These are phyloP conservation scores for Caenorhabditis sulstoni DNA, from an alignment of 2,888 invertebrate species.

Conservation along the genomic window DNA sequence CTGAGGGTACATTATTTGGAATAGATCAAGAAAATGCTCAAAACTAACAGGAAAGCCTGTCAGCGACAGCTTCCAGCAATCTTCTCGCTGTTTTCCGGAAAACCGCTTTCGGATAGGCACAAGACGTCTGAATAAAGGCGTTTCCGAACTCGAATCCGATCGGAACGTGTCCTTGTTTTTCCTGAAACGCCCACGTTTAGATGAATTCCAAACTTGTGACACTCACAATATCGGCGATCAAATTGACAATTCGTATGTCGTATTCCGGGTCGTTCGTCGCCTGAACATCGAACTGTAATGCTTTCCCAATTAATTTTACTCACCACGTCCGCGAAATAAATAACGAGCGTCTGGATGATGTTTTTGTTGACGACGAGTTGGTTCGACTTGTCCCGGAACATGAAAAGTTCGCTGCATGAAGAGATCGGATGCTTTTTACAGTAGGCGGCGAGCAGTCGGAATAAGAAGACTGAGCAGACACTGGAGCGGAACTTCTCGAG, in stretches of 20 bases:
- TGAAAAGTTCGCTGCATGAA: constrained; percentile 41
- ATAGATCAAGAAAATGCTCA: not conserved
- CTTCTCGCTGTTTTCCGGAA: constrained; percentile 15
- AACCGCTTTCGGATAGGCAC: constrained; percentile 4
- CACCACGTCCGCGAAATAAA: constrained; percentile 49
- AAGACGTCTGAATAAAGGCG: constrained; percentile 32
- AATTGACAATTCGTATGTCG: constrained; percentile 24
- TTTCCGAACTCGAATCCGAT: constrained; percentile 22
- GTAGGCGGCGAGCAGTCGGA: constrained; percentile 40
- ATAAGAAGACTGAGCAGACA: constrained; percentile 34
- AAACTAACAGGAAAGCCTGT: constrained; percentile 13
- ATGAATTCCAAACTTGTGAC: not conserved
- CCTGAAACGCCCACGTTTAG: constrained; percentile 5
- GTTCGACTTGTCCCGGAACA: constrained; percentile 1
- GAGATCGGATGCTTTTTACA: constrained; percentile 34
- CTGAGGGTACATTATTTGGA: constrained; percentile 16
- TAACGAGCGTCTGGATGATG: not conserved
- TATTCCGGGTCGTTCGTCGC: constrained; percentile 16
- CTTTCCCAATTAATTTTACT: not conserved
- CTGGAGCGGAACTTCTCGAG: constrained; percentile 13
- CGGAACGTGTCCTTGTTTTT: constrained; percentile 26
- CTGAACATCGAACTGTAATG: constrained; percentile 28
- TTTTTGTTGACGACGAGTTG: constrained; percentile 14
- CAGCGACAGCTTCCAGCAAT: constrained; percentile 18
- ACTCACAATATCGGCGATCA: constrained; percentile 25